Evolutionary conservation across 2,888 invertebrate genomes (phyloP), one percentile per base, ranked within the genome.

Genomic region (Trypoxylon attenuatum): DNA sequence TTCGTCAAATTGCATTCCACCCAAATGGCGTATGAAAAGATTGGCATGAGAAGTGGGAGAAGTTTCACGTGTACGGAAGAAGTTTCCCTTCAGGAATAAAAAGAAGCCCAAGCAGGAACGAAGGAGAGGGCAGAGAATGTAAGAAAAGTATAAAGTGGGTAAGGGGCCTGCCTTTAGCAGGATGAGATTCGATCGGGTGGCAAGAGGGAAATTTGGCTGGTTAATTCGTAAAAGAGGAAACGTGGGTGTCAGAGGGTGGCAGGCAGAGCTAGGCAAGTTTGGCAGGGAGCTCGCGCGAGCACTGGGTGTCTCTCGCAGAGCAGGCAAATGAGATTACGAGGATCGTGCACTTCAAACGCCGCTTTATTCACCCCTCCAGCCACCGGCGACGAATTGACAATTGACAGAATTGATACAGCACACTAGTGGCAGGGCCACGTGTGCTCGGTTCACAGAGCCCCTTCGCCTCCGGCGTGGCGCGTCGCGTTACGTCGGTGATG

Each of bases 341-440:
- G 72, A 74, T 72, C 65, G 73, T 76, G 77, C 78, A 83, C 86
- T 84, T 86, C 86, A 85, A 86, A 86, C 84, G 86, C 55, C 71
- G 76, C 72, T 77, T 78, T 76, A 69, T 67, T 60, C 75, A 56
- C 77, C 77, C 76, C 76, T 61, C 70, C 76, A 62, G 61, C 59
- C 33, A n/a, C 8, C 53, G 56, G 63, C 70, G 74, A 78, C 71
- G 83, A 86, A 86, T 85, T 87, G 87, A 86, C 86, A 87, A 86
- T 86, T 85, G 86, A 84, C 86, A 86, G 80, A 85, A 85, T 83
- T 85, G 85, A 84, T 84, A 83, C 81, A 73, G 74, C 68, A 41
- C 10, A 52, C 57, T 23, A n/a, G n/a, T n/a, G n/a, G n/a, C n/a
- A n/a, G 47, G 55, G 76, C 67, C 79, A 79, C 77, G 77, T 76